phyloP scores from a whole-genome alignment of 37 sponge, comb jelly and placozoan genomes.

The Agelas oroides region DNA sequence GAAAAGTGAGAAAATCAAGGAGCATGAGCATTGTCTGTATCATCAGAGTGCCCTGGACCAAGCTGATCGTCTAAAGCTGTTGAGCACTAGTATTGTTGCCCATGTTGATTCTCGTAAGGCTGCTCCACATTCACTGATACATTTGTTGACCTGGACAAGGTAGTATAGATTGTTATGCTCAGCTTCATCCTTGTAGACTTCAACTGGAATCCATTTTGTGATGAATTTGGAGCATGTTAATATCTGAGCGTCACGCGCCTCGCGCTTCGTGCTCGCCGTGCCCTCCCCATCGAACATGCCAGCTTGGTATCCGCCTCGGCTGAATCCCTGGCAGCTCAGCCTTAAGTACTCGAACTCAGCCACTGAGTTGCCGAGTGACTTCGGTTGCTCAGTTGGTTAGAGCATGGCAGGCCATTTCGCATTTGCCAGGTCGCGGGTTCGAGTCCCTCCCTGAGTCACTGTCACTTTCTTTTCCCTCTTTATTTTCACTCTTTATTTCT shows the following conservation, averaged over 20 bases:
- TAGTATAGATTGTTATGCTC: neutral
- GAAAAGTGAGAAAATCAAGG: conserved; percentile 18
- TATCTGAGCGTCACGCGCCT: no score
- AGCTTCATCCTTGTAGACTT: neutral
- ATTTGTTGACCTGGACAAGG: neutral
- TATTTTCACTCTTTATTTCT: neutral
- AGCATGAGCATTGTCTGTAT: conserved; percentile 29
- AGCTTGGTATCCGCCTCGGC: no score
- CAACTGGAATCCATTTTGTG: neutral
- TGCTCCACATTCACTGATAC: conserved; percentile 16
- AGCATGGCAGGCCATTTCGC: no score
- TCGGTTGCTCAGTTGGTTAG: no score
- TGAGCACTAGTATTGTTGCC: neutral
- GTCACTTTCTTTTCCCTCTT: no score
- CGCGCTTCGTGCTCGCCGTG: no score
- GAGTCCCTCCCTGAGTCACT: no score
- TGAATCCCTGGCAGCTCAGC: no score
- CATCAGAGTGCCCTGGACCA: conserved; percentile 23
- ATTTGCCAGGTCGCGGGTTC: no score
- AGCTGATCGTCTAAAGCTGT: conserved; percentile 24
- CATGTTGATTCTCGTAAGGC: conserved; percentile 17
- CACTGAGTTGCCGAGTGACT: no score
- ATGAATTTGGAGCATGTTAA: neutral
- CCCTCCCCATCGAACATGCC: no score
- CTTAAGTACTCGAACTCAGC: no score